A percentile compares a stretch with the other conserved stretches of the same genome.
These are phyloP conservation scores for Pseudochirops corinnae DNA, from an alignment of 2,797 vertebrate genomes.

Conservation along the genomic window DNA sequence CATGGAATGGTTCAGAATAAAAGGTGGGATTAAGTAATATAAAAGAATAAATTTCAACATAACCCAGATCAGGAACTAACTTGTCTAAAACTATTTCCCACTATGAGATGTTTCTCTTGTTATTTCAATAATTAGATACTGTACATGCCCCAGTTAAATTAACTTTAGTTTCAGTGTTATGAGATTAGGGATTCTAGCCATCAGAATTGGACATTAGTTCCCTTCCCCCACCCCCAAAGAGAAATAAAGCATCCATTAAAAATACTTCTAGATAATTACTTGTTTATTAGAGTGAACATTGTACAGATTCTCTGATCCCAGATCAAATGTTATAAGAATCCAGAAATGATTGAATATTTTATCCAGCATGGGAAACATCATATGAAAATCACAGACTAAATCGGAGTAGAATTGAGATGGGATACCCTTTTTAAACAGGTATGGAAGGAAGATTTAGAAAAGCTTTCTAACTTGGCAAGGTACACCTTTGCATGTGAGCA, in stretches of 20 bases:
- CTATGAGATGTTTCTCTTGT: background rate
- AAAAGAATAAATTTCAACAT: background rate
- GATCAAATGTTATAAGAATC: background rate
- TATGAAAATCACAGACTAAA: background rate
- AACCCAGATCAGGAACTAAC: background rate
- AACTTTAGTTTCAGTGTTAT: background rate
- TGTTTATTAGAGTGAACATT: background rate
- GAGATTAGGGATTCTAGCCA: background rate
- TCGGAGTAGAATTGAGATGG: background rate
- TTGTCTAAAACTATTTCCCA: background rate
- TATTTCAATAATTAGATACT: background rate
- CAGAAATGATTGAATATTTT: background rate
- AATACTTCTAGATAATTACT: background rate
- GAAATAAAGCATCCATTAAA: background rate
- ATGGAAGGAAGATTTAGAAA: background rate
- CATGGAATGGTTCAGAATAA: background rate
- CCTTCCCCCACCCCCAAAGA: no score
- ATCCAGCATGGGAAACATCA: conserved; percentile 22
- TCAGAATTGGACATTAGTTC: background rate
- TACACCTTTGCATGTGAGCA: background rate
- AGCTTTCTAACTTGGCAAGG: background rate
- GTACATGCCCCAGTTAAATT: background rate
- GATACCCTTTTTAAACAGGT: background rate
- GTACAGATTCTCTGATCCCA: background rate
- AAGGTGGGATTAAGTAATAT: background rate